These are phyloP conservation scores for Sycophaga agraensis DNA, from an alignment of 1,140 invertebrate genomes.

Conservation along the genomic window DNA sequence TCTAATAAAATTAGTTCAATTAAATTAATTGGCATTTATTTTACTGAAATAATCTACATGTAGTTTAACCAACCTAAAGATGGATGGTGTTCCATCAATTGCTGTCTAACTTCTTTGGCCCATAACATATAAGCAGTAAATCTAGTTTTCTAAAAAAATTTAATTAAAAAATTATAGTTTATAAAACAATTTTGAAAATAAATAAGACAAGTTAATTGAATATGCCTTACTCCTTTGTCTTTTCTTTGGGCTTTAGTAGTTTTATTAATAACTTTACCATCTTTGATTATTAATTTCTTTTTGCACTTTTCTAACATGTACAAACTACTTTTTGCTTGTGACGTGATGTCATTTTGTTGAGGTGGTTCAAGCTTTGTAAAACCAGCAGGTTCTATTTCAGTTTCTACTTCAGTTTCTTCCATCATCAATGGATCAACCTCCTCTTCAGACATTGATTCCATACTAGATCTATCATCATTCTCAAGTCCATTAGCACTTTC, in stretches of 20 bases:
- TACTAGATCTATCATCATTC: conserved; percentile 5
- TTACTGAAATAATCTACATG: conserved; percentile 5
- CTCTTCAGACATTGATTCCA: conserved; percentile 58
- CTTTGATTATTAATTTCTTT: conserved; percentile 72
- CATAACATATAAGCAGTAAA: conserved; percentile 89
- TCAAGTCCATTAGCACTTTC: conserved; percentile 55
- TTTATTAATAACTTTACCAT: conserved; percentile 66
- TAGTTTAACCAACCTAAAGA: conserved; percentile 65
- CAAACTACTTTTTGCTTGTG: conserved; percentile 60
- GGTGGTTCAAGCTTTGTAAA: conserved; percentile 61
- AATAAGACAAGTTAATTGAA: not conserved
- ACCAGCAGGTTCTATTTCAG: conserved; percentile 39
- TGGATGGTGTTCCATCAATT: conserved; percentile 70
- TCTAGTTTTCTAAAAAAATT: conserved; percentile 66
- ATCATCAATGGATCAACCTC: conserved; percentile 53
- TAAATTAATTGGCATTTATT: not conserved
- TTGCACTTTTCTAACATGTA: conserved; percentile 81
- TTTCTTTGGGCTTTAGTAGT: conserved; percentile 70
- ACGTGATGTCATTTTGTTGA: conserved; percentile 55
- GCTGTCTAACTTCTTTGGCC: conserved; percentile 78
- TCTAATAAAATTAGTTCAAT: conserved; percentile 55
- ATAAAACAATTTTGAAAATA: conserved; percentile 6
- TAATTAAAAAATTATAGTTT: conserved; percentile 28
- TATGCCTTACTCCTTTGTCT: conserved; percentile 68
- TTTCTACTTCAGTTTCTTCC: conserved; percentile 36